These are phyloP conservation scores for Chionomys nivalis DNA, from an alignment of 2,113 vertebrate species.

Conservation along the genomic window DNA sequence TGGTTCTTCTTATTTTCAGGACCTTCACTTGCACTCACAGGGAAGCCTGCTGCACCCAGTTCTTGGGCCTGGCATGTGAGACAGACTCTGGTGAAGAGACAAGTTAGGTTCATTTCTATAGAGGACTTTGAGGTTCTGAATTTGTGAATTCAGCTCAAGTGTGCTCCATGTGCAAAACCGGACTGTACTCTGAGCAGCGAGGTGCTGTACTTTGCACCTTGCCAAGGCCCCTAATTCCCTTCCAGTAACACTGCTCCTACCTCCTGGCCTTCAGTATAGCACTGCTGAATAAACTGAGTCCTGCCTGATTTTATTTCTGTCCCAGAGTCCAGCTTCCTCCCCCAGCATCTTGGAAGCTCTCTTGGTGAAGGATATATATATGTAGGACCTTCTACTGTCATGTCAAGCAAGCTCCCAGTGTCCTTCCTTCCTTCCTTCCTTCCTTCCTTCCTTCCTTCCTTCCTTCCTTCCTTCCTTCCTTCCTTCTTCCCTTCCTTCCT, in stretches of 20 bases:
- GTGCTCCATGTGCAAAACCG: not conserved
- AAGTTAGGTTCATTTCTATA: not conserved
- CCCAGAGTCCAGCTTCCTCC: not conserved
- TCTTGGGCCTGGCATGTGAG: not conserved
- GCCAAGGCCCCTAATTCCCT: not conserved
- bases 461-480: no score
- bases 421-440: no score
- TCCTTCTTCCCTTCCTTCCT: not conserved
- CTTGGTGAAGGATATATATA: not conserved
- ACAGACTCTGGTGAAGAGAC: not conserved
- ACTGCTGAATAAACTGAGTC: not conserved
- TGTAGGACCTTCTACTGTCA: not conserved
- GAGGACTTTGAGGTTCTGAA: not conserved
- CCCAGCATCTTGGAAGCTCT: not conserved
- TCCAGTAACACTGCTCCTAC: not conserved
- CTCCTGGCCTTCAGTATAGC: not conserved
- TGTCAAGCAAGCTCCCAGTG: not conserved
- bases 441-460: not conserved
- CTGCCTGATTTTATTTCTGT: not conserved
- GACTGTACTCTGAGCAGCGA: not conserved
- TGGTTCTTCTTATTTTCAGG: not conserved
- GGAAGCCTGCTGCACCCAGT: not conserved
- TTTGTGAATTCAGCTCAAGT: not conserved
- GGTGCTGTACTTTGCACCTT: not conserved
- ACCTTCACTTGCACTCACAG: not conserved